Percentiles rank a stretch among this genome's conserved stretches.
Evolutionary conservation across 2,797 vertebrate species (phyloP).

Genomic region (Pangasius macronema): DNA sequence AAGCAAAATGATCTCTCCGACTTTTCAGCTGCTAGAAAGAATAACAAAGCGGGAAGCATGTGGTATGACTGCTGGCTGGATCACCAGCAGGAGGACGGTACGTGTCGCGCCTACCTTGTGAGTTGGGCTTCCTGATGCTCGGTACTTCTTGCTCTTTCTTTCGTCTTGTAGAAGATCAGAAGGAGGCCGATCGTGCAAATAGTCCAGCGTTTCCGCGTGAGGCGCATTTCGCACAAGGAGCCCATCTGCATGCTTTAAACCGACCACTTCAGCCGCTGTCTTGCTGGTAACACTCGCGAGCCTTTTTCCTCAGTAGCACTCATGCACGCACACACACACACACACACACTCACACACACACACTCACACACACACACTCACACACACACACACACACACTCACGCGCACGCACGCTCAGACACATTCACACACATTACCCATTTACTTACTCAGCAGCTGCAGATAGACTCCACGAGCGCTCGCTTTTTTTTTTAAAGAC

Average conservation of each 20-base stretch:
- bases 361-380: background rate
- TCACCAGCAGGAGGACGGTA: constrained; percentile 39
- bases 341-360: background rate
- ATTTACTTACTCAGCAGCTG: constrained; percentile 59
- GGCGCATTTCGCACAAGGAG: constrained; percentile 74
- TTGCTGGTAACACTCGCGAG: background rate
- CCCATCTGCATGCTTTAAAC: constrained; percentile 17
- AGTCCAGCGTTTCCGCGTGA: constrained; percentile 83
- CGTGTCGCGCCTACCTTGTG: constrained; percentile 69
- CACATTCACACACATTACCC: constrained; percentile 44
- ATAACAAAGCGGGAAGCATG: background rate
- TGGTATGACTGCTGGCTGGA: background rate
- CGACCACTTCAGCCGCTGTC: constrained; percentile 17
- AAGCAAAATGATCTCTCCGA: background rate
- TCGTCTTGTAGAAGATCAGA: constrained; percentile 87
- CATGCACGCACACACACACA: constrained; percentile 19
- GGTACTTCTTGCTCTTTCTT: constrained; percentile 81
- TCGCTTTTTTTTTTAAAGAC: constrained; percentile 5
- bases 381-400: background rate
- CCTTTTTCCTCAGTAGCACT: background rate
- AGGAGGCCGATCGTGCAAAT: constrained; percentile 86
- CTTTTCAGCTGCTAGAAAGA: background rate
- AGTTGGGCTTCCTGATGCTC: constrained; percentile 79
- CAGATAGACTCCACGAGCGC: constrained; percentile 8
- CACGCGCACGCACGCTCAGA: background rate